Base-by-base conservation (phyloP, 2,797 vertebrate genomes). In the Pteronotus mesoamericanus region DNA sequence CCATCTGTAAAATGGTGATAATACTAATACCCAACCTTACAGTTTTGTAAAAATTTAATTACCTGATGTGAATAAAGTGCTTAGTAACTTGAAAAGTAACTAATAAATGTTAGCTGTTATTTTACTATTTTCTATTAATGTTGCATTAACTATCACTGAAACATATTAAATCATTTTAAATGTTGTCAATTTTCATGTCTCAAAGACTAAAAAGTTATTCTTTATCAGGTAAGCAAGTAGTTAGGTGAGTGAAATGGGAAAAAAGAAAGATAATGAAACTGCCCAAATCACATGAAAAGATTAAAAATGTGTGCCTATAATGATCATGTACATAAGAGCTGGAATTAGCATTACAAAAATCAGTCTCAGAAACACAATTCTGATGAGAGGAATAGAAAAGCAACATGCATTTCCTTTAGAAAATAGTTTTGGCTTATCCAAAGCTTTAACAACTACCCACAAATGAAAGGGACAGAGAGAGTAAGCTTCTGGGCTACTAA, bases 161-260 rank as follows among this genome's bases (percentile, higher is more conserved):
- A 16, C 69, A 18, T 21, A 59, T 26, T 37, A 77, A 61, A 77
- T 86, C 34, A 88, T 39, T 90, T 89, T 78, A 96, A 92, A 90
- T 69, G 46, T 32, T 64, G n/a, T 48, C 61, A 64, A 91, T 89
- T 82, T 91, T 29, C 37, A 9, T 39, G 85, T n/a, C 32, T 89
- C 32, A 80, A 93, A 95, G 53, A 22, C 61, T 93, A 75, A 95
- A 95, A 89, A 80, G 64, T 46, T 71, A 91, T 68, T 89, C 48
- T 78, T 93, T 9, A 44, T 68, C 74, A 86, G 82, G 34, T 86
- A 57, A 96, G 18, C 26, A 74, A 95, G 86, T 4, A 94, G 44
- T 48, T 42, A 59, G 57, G n/a, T 57, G 8, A 64, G 29, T 72
- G 8, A 92, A 7, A 32, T 44, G 26, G 64, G 44, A 57, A 91